Conservation (phyloP, 2,113 vertebrate genomes). For the Entelurus aequoreus region DNA sequence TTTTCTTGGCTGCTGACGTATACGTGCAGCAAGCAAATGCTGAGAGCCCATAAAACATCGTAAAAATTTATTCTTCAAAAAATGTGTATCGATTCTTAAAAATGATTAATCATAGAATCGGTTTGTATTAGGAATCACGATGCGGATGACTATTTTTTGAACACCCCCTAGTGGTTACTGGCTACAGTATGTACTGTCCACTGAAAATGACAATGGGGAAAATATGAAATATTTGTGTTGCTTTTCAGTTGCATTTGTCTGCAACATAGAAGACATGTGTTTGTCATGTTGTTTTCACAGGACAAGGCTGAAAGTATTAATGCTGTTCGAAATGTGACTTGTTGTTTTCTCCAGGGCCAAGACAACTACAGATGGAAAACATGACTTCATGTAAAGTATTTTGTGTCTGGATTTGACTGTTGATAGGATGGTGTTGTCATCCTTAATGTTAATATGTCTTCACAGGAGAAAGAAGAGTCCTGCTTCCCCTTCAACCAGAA, state of each 20-base stretch:
- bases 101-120: too few relatives aligned
- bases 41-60: too few relatives aligned
- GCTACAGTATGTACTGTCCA: too few relatives aligned
- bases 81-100: too few relatives aligned
- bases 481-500: constrained; percentile 62
- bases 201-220: too few relatives aligned
- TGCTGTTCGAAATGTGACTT: constrained; percentile 55
- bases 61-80: too few relatives aligned
- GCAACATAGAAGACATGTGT: constrained; percentile 1
- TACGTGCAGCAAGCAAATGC: too few relatives aligned
- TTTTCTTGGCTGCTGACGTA: too few relatives aligned
- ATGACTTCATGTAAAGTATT: constrained; percentile 66
- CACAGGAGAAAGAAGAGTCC: constrained; percentile 52
- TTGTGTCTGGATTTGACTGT: constrained; percentile 26
- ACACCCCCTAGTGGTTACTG: too few relatives aligned
- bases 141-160: too few relatives aligned
- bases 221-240: background rate
- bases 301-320: constrained; percentile 17
- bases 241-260: constrained; percentile 9
- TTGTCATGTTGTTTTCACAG: constrained; percentile 24
- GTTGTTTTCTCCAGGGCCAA: constrained; percentile 55
- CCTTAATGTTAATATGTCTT: constrained; percentile 61
- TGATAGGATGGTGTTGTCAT: constrained; percentile 42
- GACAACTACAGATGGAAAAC: constrained; percentile 60
- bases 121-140: too few relatives aligned